These are phyloP conservation scores for Oscheius sp. DNA, from an alignment of 2,888 invertebrate species.

Conservation along the genomic window DNA sequence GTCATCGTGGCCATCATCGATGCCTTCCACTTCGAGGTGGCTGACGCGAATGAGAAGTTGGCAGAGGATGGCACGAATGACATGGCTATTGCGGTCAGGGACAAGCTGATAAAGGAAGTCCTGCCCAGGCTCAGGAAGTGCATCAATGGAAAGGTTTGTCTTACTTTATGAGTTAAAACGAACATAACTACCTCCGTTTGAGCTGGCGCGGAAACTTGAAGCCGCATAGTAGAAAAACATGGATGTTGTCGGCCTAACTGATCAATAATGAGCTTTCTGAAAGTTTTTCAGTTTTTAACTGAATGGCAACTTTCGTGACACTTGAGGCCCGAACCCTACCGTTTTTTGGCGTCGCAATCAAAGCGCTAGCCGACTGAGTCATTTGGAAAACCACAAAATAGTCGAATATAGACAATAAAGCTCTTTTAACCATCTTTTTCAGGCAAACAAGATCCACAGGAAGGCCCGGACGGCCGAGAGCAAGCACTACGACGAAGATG, in stretches of 20 bases:
- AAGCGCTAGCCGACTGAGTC: too few relatives aligned
- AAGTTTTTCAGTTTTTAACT: too few relatives aligned
- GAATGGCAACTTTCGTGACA: too few relatives aligned
- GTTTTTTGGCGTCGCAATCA: too few relatives aligned
- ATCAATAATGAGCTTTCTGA: too few relatives aligned
- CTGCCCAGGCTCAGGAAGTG: slow-evolving; percentile 40
- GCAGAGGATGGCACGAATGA: slow-evolving; percentile 35
- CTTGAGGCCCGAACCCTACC: too few relatives aligned
- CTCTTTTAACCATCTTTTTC: background rate
- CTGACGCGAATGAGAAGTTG: slow-evolving; percentile 28
- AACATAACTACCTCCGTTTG: too few relatives aligned
- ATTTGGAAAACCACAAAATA: too few relatives aligned
- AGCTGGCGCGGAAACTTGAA: too few relatives aligned
- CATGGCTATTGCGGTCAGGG: slow-evolving; percentile 36
- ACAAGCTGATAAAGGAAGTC: slow-evolving; percentile 43
- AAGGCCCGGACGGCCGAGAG: slow-evolving; percentile 47
- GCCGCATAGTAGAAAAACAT: too few relatives aligned
- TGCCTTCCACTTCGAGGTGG: slow-evolving; percentile 87
- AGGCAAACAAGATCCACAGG: slow-evolving; percentile 26
- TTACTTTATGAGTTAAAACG: background rate
- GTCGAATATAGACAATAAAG: too few relatives aligned
- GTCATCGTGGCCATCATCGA: slow-evolving; percentile 82
- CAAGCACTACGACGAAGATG: slow-evolving; percentile 76
- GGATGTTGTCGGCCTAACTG: too few relatives aligned
- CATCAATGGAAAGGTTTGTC: slow-evolving; percentile 35